Percentiles rank a stretch among this genome's conserved stretches.
Evolutionary conservation across 2,888 invertebrate species (phyloP).

Genomic region (Drosophila anomalipes): DNA sequence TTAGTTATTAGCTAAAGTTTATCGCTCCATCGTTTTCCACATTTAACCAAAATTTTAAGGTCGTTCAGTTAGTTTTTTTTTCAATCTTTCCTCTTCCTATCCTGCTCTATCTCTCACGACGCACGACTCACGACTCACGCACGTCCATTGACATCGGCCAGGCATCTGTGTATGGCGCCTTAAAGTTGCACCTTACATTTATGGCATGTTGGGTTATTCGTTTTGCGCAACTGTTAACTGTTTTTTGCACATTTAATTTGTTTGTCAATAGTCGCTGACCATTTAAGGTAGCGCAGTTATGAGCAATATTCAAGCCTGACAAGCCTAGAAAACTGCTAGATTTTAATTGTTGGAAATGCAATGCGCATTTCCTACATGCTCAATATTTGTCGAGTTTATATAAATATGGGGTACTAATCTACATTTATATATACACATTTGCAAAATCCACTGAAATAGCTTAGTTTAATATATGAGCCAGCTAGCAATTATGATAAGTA

Average conservation of each 20-base stretch:
- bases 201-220: slow-evolving; percentile 69
- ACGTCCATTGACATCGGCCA: slow-evolving; percentile 49
- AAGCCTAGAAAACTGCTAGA: slow-evolving; percentile 67
- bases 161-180: slow-evolving; percentile 36
- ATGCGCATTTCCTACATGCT: slow-evolving; percentile 56
- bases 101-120: background rate
- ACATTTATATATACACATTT: background rate
- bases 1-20: slow-evolving; percentile 21
- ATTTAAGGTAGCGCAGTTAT: slow-evolving; percentile 62
- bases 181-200: slow-evolving; percentile 43
- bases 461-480: background rate
- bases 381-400: slow-evolving; percentile 1
- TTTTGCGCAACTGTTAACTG: slow-evolving; percentile 58
- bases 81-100: background rate
- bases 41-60: slow-evolving; percentile 66
- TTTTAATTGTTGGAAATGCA: slow-evolving; percentile 12
- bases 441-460: background rate
- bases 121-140: background rate
- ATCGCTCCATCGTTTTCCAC: slow-evolving; percentile 46
- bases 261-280: slow-evolving; percentile 44
- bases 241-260: slow-evolving; percentile 48
- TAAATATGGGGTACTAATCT: background rate
- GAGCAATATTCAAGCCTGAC: slow-evolving; percentile 61
- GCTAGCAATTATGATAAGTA: background rate
- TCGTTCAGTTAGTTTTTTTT: slow-evolving; percentile 34